These are phyloP conservation scores for Pocillopora meandrina DNA, from an alignment of 92 coral and sea anemone species.

Conservation along the genomic window DNA sequence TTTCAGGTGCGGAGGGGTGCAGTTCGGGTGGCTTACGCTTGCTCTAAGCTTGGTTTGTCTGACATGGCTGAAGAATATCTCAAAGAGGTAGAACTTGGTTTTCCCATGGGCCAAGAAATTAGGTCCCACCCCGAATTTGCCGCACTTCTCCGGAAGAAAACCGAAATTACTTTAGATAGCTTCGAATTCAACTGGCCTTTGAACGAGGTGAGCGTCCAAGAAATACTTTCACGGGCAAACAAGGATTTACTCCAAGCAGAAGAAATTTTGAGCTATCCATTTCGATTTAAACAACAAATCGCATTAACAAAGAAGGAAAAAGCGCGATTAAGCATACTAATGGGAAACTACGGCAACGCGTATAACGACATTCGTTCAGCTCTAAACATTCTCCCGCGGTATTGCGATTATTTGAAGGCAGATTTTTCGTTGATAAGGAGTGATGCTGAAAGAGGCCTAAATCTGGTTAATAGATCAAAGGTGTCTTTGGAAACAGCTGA, in stretches of 20 bases:
- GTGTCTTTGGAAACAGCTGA: constrained; percentile 6
- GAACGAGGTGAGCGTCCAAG: neutral
- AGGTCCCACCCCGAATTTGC: neutral
- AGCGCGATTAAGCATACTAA: constrained; percentile 12
- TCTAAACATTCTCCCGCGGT: neutral
- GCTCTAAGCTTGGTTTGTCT: constrained; percentile 22
- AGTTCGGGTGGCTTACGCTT: constrained; percentile 14
- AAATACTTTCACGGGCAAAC: neutral
- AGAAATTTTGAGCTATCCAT: neutral
- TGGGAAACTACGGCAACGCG: neutral
- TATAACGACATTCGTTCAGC: neutral
- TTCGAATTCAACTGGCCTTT: neutral
- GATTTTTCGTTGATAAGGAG: constrained; percentile 6
- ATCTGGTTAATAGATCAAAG: neutral
- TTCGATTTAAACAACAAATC: neutral
- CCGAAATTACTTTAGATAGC: constrained; percentile 16
- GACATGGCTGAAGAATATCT: constrained; percentile 1
- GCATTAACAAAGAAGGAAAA: constrained; percentile 1
- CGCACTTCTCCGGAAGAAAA: constrained; percentile 18
- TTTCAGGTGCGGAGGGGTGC: constrained; percentile 16
- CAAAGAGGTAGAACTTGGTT: constrained; percentile 6
- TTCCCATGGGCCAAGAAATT: neutral
- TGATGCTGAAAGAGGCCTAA: constrained; percentile 14
- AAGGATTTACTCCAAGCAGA: constrained; percentile 14
- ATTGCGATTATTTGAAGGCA: constrained; percentile 1